Percentiles rank a stretch among this genome's conserved stretches.
Conservation (phyloP, 2,113 vertebrate species). For the Nestor notabilis region DNA sequence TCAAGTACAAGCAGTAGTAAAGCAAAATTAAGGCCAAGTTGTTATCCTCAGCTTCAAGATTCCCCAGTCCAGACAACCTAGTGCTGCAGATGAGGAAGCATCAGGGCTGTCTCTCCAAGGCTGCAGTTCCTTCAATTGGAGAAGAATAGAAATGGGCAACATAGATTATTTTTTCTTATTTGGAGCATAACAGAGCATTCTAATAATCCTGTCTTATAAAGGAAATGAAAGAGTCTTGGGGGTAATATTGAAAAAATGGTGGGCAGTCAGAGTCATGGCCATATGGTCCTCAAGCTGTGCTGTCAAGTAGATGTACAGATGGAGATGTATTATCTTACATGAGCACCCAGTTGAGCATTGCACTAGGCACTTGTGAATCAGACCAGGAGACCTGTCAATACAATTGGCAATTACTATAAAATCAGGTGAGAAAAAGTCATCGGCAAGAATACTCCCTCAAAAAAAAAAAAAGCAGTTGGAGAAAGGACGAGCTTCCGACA, state of each 20-base stretch:
- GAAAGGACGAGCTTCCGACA: neutral
- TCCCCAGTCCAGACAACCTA: neutral
- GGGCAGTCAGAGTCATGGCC: conserved; percentile 65
- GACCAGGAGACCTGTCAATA: conserved; percentile 17
- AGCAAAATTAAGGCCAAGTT: neutral
- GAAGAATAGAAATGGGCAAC: neutral
- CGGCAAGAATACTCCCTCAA: neutral
- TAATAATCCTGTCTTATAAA: conserved; percentile 45
- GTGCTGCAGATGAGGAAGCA: neutral
- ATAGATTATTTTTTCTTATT: neutral
- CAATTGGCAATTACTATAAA: conserved; percentile 25
- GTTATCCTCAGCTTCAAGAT: neutral
- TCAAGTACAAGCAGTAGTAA: neutral
- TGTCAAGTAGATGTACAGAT: conserved; percentile 64
- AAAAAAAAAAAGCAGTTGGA: neutral
- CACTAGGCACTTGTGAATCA: conserved; percentile 51
- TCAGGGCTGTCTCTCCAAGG: neutral
- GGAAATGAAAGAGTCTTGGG: conserved; percentile 57
- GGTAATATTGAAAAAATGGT: conserved; percentile 63
- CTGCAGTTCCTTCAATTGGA: neutral
- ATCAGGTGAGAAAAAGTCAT: conserved; percentile 45
- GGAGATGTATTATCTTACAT: conserved; percentile 62
- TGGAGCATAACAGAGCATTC: conserved; percentile 34
- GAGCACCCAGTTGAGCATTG: conserved; percentile 52
- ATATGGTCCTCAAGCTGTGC: conserved; percentile 74